These are phyloP conservation scores for Xyrauchen texanus DNA, from an alignment of 2,113 vertebrate species.

Conservation along the genomic window DNA sequence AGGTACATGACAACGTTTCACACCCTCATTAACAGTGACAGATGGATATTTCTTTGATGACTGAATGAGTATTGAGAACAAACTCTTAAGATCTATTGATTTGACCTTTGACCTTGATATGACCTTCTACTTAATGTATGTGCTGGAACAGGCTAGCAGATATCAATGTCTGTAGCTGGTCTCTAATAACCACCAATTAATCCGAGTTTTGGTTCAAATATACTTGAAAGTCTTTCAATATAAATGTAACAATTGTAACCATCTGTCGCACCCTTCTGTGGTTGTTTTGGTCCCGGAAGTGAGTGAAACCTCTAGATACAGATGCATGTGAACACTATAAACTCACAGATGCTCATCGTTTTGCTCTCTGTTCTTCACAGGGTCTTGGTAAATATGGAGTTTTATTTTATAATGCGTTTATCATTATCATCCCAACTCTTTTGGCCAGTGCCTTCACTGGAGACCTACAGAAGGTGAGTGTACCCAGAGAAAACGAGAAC, in stretches of 20 bases:
- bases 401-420: slow-evolving; percentile 90
- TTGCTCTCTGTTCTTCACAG: slow-evolving; percentile 62
- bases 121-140: not conserved
- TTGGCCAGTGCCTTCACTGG: slow-evolving; percentile 81
- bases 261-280: not conserved
- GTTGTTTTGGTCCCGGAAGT: too few relatives aligned
- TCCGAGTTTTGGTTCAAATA: not conserved
- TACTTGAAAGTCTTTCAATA: not conserved
- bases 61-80: not conserved
- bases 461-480: slow-evolving; percentile 81
- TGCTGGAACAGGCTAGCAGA: not conserved
- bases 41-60: not conserved
- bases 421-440: slow-evolving; percentile 84
- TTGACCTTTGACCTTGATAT: not conserved
- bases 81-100: not conserved
- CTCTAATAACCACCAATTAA: not conserved
- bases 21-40: not conserved
- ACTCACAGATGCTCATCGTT: not conserved
- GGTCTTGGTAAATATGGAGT: slow-evolving; percentile 89
- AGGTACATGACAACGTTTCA: slow-evolving; percentile 71
- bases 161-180: too few relatives aligned
- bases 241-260: not conserved
- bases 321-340: not conserved
- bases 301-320: not conserved
- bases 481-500: not conserved